Evolutionary conservation across 37 sponge, comb jelly and placozoan species (phyloP).

Genomic region (Halichondria panicea): DNA sequence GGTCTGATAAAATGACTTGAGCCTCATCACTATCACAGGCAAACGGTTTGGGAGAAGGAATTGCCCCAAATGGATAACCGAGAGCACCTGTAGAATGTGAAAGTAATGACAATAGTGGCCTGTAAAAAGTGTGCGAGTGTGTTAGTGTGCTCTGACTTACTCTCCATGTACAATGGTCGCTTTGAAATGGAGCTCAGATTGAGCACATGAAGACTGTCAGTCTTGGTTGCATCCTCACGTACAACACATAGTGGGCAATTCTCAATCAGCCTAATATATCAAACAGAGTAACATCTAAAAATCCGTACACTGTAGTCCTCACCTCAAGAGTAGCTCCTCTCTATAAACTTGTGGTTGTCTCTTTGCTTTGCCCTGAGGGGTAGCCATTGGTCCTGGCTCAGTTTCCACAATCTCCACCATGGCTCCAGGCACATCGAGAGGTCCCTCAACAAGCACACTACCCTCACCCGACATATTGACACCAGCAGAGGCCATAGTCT

Average conservation of each 20-base stretch:
- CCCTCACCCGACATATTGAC: no score
- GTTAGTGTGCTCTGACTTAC: constrained; percentile 26
- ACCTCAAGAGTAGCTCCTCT: constrained; percentile 47
- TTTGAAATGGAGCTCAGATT: constrained; percentile 33
- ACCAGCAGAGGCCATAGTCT: constrained; percentile 6
- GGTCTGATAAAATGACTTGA: constrained; percentile 56
- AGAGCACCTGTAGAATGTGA: constrained; percentile 51
- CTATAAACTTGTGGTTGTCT: constrained; percentile 26
- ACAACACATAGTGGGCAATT: constrained; percentile 62
- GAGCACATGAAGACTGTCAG: constrained; percentile 21
- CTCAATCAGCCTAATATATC: constrained; percentile 41
- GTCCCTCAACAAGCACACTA: constrained; percentile 29
- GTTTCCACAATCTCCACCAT: constrained; percentile 55
- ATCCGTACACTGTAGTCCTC: not conserved
- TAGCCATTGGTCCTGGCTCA: not conserved
- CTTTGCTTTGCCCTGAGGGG: not conserved
- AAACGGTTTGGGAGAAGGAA: constrained; percentile 56
- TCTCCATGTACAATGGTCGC: constrained; percentile 68
- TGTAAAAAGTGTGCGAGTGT: not conserved
- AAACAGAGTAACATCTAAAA: not conserved
- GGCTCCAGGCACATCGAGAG: constrained; percentile 53
- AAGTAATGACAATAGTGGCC: not conserved
- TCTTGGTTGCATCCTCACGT: not conserved
- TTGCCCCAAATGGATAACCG: constrained; percentile 74
- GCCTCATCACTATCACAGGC: constrained; percentile 37